Evolutionary conservation across 2,113 vertebrate genomes (phyloP), one percentile per base, ranked within the genome.

Genomic region (Oncorhynchus tshawytscha): DNA sequence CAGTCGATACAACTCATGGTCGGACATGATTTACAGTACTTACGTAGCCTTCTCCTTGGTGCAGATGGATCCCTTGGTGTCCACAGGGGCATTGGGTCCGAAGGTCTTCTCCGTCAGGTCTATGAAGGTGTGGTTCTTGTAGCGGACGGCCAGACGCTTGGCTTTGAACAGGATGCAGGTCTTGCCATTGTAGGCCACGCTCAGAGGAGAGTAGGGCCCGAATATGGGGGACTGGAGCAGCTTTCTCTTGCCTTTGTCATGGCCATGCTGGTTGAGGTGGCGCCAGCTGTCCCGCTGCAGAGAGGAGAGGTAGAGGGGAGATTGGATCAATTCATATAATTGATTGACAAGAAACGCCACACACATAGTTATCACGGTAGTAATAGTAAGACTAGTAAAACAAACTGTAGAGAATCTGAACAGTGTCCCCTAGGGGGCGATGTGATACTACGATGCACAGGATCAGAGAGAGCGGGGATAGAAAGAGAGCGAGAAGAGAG

Each of bases 131-230:
- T 96, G 95, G 87, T 98, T 98, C 85, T 94, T 94, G 82, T 96
- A 93, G 75, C 94, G 94, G 82, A 99, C 94, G 69, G 92, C 91
- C 86, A 99, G 91, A 78, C 95, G 95, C 88, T 95, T 98, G 72
- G 96, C 95, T 93, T 95, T 96, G 89, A 99, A 99, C 11, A 98
- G 94, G 91, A 99, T 96, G 89, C 97, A 99, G 66, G 94, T 93
- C 70, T 91, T 94, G 77, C 95, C 96, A 20, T 95, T 94, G 76
- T 93, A 67, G 1, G 95, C 94, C 81, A 98, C 92, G 0, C 92
- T 96, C 51, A 98, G 78, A 0, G 95, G 95, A n/a, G 87, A 92
- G n/a, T 92, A 90, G 76, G 93, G 94, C 75, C 89, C 90, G 68
- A 92, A 92, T 60, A 89, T 87, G 34, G 90, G 84, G 0, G 82